phyloP scores from a whole-genome alignment of 1,140 invertebrate genomes.

The Heliothis virescens region DNA sequence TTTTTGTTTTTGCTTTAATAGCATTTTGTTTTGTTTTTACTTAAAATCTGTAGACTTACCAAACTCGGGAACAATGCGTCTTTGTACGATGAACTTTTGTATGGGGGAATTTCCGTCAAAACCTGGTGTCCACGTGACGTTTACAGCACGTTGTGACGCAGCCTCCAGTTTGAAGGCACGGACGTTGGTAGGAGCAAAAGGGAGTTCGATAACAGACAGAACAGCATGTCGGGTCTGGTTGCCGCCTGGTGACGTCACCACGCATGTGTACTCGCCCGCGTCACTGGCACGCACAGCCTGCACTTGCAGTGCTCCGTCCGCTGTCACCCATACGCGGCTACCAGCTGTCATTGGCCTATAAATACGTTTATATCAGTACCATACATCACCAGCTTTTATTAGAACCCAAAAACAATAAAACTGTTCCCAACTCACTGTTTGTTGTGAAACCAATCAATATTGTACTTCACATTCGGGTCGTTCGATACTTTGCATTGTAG shows the following conservation, averaged over 20 bases:
- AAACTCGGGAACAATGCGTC: constrained; percentile 94
- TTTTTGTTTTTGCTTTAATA: not conserved
- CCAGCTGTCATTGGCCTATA: constrained; percentile 89
- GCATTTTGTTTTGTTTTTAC: not conserved
- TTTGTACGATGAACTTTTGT: constrained; percentile 97
- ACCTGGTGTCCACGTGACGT: constrained; percentile 97
- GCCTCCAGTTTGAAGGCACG: constrained; percentile 90
- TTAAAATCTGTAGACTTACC: constrained; percentile 85
- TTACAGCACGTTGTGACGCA: constrained; percentile 90
- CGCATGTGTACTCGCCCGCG: constrained; percentile 93
- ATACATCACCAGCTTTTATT: constrained; percentile 17
- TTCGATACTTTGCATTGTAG: constrained; percentile 97
- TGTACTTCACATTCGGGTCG: constrained; percentile 95
- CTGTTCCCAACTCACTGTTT: constrained; percentile 88
- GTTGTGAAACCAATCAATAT: constrained; percentile 96
- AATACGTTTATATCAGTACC: constrained; percentile 6
- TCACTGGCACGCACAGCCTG: constrained; percentile 93
- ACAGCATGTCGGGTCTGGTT: constrained; percentile 95
- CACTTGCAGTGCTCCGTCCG: constrained; percentile 93
- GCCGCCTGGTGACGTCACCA: constrained; percentile 95
- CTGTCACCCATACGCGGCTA: constrained; percentile 90
- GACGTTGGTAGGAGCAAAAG: constrained; percentile 96
- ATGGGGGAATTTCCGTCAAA: constrained; percentile 99
- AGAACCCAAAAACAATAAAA: not conserved
- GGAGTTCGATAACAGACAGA: constrained; percentile 96